Base-by-base conservation (phyloP, 2,113 vertebrate genomes). In the Antigone vipio region DNA sequence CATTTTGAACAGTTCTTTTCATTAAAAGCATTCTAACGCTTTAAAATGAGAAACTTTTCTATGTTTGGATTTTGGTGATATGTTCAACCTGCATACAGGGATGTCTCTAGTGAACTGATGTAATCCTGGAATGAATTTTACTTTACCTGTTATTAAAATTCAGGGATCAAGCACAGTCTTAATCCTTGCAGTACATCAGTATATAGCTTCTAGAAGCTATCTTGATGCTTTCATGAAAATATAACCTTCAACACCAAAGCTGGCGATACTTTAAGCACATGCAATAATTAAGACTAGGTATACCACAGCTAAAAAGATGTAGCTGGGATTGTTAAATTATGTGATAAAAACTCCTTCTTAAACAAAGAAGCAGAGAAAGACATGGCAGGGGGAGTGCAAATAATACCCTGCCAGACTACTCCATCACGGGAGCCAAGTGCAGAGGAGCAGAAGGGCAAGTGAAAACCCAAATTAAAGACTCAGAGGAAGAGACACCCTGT, bases 351-450 rank as follows among this genome's bases (percentile, higher is more conserved):
- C 13, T 62, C 8, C 16, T 78, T 30, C 85, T 15, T 5, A 23
- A 11, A 53, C 5, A 24, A 58, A 63, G 15, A 30, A 67, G 42
- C 30, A 78, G 50, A 85, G 22, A 47, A 22, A 66, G 10, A 12
- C 3, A 9, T 15, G 35, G 4, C 3, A 1, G 5, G 14, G 38
- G 8, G 7, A 53, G 2, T n/a, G 5, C 34, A 86, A 32, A 50
- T 45, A 71, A 67, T 32, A 47, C 20, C 7, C 7, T 52, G 11
- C 15, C 27, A 58, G 27, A 11, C 20, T 84, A 53, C 32, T 89
- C 40, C 66, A 22, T n/a, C 35, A 29, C 34, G 32, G 47, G 18
- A 75, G 9, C 29, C 35, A 67, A n/a, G 32, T 2, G 1, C 22
- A 32, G 29, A 80, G 49, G 11, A 73, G 12, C 3, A 77, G 34